A percentile compares a stretch with the other conserved stretches of the same genome.
Evolutionary conservation across 2,113 vertebrate species (phyloP).

Genomic region (Barnardius zonarius): DNA sequence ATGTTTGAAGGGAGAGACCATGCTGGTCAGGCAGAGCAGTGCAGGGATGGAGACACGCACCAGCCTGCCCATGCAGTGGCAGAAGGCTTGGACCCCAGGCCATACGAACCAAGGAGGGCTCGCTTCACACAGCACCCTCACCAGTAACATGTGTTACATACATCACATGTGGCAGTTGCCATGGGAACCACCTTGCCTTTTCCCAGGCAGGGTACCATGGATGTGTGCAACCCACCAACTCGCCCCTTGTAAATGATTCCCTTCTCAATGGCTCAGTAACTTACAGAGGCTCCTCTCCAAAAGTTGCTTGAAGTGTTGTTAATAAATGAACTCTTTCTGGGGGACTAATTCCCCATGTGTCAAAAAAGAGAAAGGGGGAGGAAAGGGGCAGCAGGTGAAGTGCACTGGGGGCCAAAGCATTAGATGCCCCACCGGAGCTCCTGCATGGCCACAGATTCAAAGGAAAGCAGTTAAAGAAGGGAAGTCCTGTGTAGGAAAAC

Average conservation of each 20-base stretch:
- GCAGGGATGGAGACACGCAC: neutral
- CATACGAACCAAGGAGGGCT: neutral
- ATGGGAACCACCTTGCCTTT: constrained; percentile 71
- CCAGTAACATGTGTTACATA: constrained; percentile 38
- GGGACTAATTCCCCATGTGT: neutral
- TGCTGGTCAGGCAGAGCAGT: fast-evolving
- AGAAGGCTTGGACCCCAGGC: fast-evolving
- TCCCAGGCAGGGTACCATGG: constrained; percentile 61
- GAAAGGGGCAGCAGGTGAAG: neutral
- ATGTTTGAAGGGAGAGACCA: neutral
- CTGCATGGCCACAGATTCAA: neutral
- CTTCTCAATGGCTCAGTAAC: constrained; percentile 61
- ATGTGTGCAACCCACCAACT: constrained; percentile 61
- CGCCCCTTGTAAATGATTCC: constrained; percentile 51
- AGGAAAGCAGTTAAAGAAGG: neutral
- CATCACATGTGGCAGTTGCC: constrained; percentile 49
- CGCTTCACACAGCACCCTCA: fast-evolving
- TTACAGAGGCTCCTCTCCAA: constrained; percentile 4
- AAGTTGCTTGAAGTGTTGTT: constrained; percentile 52
- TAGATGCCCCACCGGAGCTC: neutral
- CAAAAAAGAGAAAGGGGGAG: neutral
- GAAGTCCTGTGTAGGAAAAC: neutral
- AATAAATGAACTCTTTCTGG: constrained; percentile 6
- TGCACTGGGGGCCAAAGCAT: neutral
- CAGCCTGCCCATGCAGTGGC: neutral